Evolutionary conservation across 2,888 invertebrate genomes (phyloP).

Genomic region (Lydus trimaculatus): DNA sequence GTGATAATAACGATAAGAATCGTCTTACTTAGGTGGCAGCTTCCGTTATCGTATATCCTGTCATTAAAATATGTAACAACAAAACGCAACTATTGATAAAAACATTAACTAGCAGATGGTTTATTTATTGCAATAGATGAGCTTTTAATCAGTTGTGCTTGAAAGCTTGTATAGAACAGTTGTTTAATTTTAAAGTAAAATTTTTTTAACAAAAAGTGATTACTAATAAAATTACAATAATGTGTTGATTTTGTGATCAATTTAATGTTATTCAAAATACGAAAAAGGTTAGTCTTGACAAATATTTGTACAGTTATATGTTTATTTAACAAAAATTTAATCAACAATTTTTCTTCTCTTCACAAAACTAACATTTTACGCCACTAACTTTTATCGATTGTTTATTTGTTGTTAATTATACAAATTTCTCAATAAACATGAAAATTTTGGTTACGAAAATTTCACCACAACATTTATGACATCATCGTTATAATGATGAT

Average conservation of each 20-base stretch:
- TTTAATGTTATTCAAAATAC: not conserved
- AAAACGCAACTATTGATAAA: constrained; percentile 7
- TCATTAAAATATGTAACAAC: constrained; percentile 5
- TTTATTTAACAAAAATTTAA: not conserved
- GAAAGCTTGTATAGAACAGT: not conserved
- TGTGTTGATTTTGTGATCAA: not conserved
- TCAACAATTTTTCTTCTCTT: not conserved
- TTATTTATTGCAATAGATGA: not conserved
- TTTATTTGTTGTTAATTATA: not conserved
- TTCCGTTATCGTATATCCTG: constrained; percentile 23
- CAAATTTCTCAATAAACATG: not conserved
- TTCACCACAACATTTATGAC: not conserved
- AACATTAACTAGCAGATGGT: constrained; percentile 5
- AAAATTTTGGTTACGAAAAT: not conserved
- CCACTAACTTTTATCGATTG: not conserved
- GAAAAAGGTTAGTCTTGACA: not conserved
- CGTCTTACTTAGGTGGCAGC: constrained; percentile 22
- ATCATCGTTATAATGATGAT: too few species aligned
- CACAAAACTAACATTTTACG: not conserved
- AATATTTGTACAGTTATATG: constrained; percentile 4
- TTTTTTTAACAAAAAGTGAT: too few species aligned
- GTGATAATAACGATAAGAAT: constrained; percentile 14
- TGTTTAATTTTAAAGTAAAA: not conserved
- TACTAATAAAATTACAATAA: too few species aligned
- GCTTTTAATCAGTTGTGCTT: constrained; percentile 5